Percentiles rank a stretch among this genome's conserved stretches.
Evolutionary conservation across 2,888 invertebrate genomes (phyloP).

Genomic region (Meganola albula): DNA sequence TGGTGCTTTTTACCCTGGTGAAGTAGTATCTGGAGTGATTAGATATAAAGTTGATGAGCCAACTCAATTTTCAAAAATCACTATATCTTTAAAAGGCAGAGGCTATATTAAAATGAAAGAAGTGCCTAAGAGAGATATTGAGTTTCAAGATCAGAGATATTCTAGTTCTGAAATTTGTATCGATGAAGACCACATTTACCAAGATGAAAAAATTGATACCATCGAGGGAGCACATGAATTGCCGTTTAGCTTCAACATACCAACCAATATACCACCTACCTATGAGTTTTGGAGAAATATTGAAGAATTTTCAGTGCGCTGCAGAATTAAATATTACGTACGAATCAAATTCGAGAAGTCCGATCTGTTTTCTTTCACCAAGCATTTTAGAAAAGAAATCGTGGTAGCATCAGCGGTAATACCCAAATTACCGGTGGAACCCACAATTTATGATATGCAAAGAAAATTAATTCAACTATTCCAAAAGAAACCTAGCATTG

Average conservation of each 20-base stretch:
- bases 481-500: slow-evolving; percentile 25
- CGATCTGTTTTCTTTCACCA: slow-evolving; percentile 31
- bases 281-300: slow-evolving; percentile 16
- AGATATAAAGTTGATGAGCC: slow-evolving; percentile 36
- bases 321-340: slow-evolving; percentile 34
- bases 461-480: slow-evolving; percentile 34
- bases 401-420: slow-evolving; percentile 31
- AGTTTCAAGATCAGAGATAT: neutral
- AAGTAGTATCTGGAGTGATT: slow-evolving; percentile 31
- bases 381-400: slow-evolving; percentile 34
- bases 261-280: slow-evolving; percentile 31
- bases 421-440: slow-evolving; percentile 30
- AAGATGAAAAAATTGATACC: slow-evolving; percentile 11
- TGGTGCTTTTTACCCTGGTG: slow-evolving; percentile 31
- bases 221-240: slow-evolving; percentile 26
- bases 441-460: slow-evolving; percentile 28
- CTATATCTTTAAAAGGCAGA: slow-evolving; percentile 15
- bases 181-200: slow-evolving; percentile 11
- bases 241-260: slow-evolving; percentile 33
- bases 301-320: slow-evolving; percentile 17
- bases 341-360: slow-evolving; percentile 37
- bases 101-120: slow-evolving; percentile 11
- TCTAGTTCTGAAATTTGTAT: slow-evolving; percentile 8
- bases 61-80: slow-evolving; percentile 30
- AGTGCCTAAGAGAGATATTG: slow-evolving; percentile 5